phyloP scores from a whole-genome alignment of 1,140 invertebrate genomes.

The Arctopsyche grandis region DNA sequence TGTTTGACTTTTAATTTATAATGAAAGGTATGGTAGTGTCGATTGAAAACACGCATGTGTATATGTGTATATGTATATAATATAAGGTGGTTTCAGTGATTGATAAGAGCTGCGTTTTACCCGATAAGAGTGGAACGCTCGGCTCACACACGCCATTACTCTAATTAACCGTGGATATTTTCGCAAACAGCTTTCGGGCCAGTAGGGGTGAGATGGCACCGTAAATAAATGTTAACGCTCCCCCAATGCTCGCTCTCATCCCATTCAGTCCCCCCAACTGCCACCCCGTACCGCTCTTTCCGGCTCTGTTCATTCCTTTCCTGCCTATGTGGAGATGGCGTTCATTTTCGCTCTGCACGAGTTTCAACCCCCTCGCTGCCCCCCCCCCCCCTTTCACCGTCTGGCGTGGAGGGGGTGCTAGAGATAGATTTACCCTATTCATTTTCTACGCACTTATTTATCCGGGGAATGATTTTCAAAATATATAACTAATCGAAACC shows the following conservation, averaged over 20 bases:
- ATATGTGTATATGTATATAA: too few relatives aligned
- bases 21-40: too few relatives aligned
- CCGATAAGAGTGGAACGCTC: conserved; percentile 4
- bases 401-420: neutral
- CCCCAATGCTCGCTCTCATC: conserved; percentile 46
- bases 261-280: neutral
- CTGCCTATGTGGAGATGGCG: neutral
- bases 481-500: conserved; percentile 16
- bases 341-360: neutral
- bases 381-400: neutral
- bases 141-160: conserved; percentile 46
- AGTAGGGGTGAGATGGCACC: conserved; percentile 45
- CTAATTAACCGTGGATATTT: conserved; percentile 54
- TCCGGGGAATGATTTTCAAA: conserved; percentile 40
- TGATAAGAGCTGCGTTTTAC: neutral
- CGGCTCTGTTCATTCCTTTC: conserved; percentile 12
- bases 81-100: neutral
- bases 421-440: conserved; percentile 47
- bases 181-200: conserved; percentile 53
- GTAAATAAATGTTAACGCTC: conserved; percentile 55
- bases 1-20: too few relatives aligned
- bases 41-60: too few relatives aligned
- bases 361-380: neutral
- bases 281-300: conserved; percentile 16
- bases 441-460: conserved; percentile 53